Evolutionary conservation across 2,888 invertebrate genomes (phyloP).

Genomic region (Eupsilia transversa): DNA sequence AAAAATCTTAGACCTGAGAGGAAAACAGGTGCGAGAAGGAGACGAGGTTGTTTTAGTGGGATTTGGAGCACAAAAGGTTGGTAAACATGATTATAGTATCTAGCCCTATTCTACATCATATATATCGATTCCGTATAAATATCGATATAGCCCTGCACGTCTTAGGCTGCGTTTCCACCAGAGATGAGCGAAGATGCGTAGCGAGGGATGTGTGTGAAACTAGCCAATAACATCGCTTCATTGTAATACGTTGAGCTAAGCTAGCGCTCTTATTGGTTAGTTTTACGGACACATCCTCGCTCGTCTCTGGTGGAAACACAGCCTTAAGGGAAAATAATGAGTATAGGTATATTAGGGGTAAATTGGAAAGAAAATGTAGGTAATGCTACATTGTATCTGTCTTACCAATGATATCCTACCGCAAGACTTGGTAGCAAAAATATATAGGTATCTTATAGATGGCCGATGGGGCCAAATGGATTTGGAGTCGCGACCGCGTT

Average conservation of each 20-base stretch:
- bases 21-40: slow-evolving; percentile 74
- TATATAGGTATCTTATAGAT: too few species aligned
- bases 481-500: background rate
- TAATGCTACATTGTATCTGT: background rate
- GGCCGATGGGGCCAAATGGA: background rate
- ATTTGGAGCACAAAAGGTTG: slow-evolving; percentile 82
- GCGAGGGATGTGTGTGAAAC: too few species aligned
- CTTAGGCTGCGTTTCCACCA: too few species aligned
- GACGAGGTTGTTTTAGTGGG: slow-evolving; percentile 80
- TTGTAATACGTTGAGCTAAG: too few species aligned
- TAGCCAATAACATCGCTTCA: too few species aligned
- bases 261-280: too few species aligned
- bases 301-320: too few species aligned
- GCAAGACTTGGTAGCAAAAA: background rate
- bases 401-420: background rate
- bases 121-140: background rate
- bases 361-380: background rate
- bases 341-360: background rate
- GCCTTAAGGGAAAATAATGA: too few species aligned
- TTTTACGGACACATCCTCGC: too few species aligned
- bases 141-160: background rate
- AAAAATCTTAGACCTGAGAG: slow-evolving; percentile 71
- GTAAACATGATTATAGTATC: slow-evolving; percentile 13
- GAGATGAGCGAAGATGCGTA: too few species aligned
- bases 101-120: background rate